Base-by-base conservation (phyloP, 1,140 invertebrate species). In the Colletes gigas region DNA sequence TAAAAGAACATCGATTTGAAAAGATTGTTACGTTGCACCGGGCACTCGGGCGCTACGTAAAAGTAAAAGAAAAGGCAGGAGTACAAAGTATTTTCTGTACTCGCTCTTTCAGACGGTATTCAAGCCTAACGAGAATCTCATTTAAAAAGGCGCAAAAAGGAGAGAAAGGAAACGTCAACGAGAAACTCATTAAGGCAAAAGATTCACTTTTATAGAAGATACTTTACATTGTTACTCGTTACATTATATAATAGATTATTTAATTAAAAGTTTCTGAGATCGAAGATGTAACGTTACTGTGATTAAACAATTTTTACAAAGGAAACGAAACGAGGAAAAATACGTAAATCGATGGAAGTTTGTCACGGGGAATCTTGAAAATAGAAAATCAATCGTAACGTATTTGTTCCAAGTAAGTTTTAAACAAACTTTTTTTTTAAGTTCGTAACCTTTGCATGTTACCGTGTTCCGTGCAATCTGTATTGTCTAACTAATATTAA, bases 81-180 rank as follows among this genome's bases (percentile, higher is more conserved):
- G 19, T 14, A 50, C 54, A 57, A 69, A 77, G 54, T 19, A 77
- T 69, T 77, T 54, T 17, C 4, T 50, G 17, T 77, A 50, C 54
- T 10, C 3, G 9, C 19, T 9, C 54, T 17, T 77, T 59, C 21
- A 59, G 39, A 59, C 59, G 50, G 69, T 77, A 50, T 69, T 21
- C 54, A 19, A 47, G 65, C 15, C 66, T 77, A 77, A 77, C 21
- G 54, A 77, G 74, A 59, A 30, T 47, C 74, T 59, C 65, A 39
- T 39, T 69, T 44, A 19, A 41, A 69, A 77, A 69, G 17, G 41
- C 65, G 17, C 54, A 19, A 54, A 39, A 14, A 9, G 12, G 30
- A 59, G 21, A 41, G 19, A 41, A 50, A 59, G 19, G 10, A n/a
- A 47, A 14, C 55, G 41, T 47, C 39, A 19, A 30, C 12, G 41